Evolutionary conservation across 2,888 invertebrate species (phyloP), one percentile per base, ranked within the genome.

Genomic region (Buathra laborator): DNA sequence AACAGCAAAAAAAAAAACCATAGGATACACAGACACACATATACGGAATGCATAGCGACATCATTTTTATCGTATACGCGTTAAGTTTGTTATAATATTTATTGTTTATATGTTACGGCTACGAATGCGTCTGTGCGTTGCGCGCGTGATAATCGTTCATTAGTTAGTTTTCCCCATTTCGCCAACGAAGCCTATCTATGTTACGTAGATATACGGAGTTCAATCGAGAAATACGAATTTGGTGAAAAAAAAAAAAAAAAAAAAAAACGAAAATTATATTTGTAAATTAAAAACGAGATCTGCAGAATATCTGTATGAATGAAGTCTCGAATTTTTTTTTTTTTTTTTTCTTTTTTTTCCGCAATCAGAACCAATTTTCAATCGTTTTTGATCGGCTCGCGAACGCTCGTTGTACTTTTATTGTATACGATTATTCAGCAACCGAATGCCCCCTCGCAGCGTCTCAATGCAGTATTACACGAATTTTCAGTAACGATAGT

Each of bases 41-140:
- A 59, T 74, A 74, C 74, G 62, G 24, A 37, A 77, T 51, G 72
- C 64, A 62, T 81, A 74, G 56, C 59, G 77, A 72, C 46, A 44
- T 81, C 24, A 79, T 79, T 85, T 70, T 68, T 66, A 78, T 80
- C 83, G 66, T 72, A 77, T 74, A 75, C 83, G 77, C 76, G 83
- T 89, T 87, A 80, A 72, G 71, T 85, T 88, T 89, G 85, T 87
- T 88, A 87, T 74, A 86, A 87, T 89, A 89, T 89, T 89, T 89
- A 89, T 89, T 89, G 84, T 88, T 89, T 89, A 53, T 84, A 81
- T 76, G 83, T 87, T 85, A 59, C 51, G 68, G 46, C 62, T 67
- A 67, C 85, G 80, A 67, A 76, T 77, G 66, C 71, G 48, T 56
- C 68, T 64, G 64, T 72, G 77, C 48, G 76, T 67, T 32, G 64